Base-by-base conservation (phyloP, 2,888 invertebrate species). In the Drosophila quinaria region DNA sequence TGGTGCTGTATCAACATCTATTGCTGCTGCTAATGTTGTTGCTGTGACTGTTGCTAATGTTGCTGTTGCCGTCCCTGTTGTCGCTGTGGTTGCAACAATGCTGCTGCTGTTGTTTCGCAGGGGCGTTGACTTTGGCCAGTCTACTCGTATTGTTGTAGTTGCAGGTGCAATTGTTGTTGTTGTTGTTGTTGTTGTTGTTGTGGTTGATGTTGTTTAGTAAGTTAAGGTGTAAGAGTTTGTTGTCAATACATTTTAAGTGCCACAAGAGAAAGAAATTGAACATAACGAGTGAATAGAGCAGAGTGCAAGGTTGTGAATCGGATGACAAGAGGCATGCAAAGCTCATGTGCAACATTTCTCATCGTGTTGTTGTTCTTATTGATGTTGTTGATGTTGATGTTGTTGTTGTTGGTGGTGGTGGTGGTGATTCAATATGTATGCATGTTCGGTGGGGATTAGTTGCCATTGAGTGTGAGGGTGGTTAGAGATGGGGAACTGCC, bases 51-150 rank as follows among this genome's bases (percentile, higher is more conserved):
- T 5, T 73, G 46, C 25, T 46, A 52, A 31, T 56, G 58, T 5
- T 73, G 46, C 25, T 46, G 84, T 70, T 74, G 84, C 84, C 70
- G 91, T 70, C 37, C 60, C 31, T 55, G 62, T 31, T 51, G 51
- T 17, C 10, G 51, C 35, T 44, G 55, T 37, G 35, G 64, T 65
- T 58, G 61, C 66, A 70, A 42, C 70, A 74, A 75, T 52, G 59
- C 51, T 63, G 60, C 39, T 64, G 65, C 19, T 69, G 55, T 66
- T 62, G 65, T 35, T 35, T 47, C 63, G 69, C 42, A 60, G 44
- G 13, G 87, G 75, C 72, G 86, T 86, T 70, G 91, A 90, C 76
- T 91, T 91, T 66, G 91, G 90, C 91, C 91, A 91, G 80, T 91
- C 91, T 91, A 71, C 64, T 41, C 29, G 29, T 29, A 90, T 76